phyloP scores from a whole-genome alignment of 2,888 invertebrate species.

The Macrosoma leucophasiata region DNA sequence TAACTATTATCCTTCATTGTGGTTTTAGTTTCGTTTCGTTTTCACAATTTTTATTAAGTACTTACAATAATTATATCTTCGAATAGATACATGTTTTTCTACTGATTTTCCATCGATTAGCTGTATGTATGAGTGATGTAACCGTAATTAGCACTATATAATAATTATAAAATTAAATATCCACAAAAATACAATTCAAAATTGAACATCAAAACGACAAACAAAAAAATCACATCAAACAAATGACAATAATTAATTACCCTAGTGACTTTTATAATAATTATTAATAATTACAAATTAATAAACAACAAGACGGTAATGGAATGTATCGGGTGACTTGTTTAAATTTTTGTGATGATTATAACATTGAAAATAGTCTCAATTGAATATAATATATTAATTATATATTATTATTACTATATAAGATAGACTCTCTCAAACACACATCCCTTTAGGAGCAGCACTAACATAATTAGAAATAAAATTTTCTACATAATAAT shows the following conservation, averaged over 20 bases:
- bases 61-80: conserved; percentile 19
- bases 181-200: conserved; percentile 3
- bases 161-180: neutral
- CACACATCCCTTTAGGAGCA: conserved; percentile 44
- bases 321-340: conserved; percentile 49
- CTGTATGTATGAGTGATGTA: no score
- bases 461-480: conserved; percentile 38
- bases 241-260: conserved; percentile 8
- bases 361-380: conserved; percentile 49
- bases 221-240: conserved; percentile 23
- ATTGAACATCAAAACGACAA: conserved; percentile 29
- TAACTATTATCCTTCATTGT: conserved; percentile 41
- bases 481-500: conserved; percentile 15
- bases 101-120: no score
- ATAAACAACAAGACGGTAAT: conserved; percentile 34
- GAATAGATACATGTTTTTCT: conserved; percentile 18
- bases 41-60: conserved; percentile 25
- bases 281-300: conserved; percentile 18
- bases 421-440: conserved; percentile 43
- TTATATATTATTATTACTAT: conserved; percentile 29
- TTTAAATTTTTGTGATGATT: conserved; percentile 20
- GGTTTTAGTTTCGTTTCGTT: conserved; percentile 40
- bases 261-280: conserved; percentile 10
- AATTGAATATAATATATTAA: conserved; percentile 29
- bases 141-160: no score